A percentile compares a stretch with the other conserved stretches of the same genome.
These are phyloP conservation scores for Cheilinus undulatus DNA, from an alignment of 2,113 vertebrate species.

Conservation along the genomic window DNA sequence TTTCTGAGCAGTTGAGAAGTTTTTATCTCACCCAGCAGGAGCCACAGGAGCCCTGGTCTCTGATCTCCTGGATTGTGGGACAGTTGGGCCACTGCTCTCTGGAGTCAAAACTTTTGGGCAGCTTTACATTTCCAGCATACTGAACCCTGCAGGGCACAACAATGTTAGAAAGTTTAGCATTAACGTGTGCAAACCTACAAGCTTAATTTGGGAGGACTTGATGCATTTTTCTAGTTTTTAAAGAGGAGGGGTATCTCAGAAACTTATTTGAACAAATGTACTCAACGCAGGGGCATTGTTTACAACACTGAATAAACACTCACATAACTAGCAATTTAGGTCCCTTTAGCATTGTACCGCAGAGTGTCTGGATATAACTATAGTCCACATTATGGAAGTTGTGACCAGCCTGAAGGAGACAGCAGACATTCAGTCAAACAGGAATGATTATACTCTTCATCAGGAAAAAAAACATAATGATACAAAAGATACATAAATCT, in stretches of 20 bases:
- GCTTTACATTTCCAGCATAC: constrained; percentile 77
- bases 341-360: constrained; percentile 90
- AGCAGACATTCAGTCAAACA: neutral
- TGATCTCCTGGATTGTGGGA: constrained; percentile 92
- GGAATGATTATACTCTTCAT: neutral
- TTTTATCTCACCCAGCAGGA: constrained; percentile 92
- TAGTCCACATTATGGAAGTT: constrained; percentile 90
- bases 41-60: constrained; percentile 98
- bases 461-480: neutral
- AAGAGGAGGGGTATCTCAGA: neutral
- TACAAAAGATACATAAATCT: neutral
- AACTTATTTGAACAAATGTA: neutral
- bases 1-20: neutral
- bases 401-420: constrained; percentile 86
- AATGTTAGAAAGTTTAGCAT: neutral
- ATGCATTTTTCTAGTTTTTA: neutral
- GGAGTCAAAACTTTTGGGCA: constrained; percentile 90
- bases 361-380: constrained; percentile 90
- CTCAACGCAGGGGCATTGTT: neutral
- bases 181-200: neutral
- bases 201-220: neutral
- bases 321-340: constrained; percentile 90
- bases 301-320: constrained; percentile 57
- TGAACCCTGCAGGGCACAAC: constrained; percentile 80
- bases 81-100: constrained; percentile 93